These are phyloP conservation scores for Drosophila falleni DNA, from an alignment of 2,888 invertebrate genomes.

Conservation along the genomic window DNA sequence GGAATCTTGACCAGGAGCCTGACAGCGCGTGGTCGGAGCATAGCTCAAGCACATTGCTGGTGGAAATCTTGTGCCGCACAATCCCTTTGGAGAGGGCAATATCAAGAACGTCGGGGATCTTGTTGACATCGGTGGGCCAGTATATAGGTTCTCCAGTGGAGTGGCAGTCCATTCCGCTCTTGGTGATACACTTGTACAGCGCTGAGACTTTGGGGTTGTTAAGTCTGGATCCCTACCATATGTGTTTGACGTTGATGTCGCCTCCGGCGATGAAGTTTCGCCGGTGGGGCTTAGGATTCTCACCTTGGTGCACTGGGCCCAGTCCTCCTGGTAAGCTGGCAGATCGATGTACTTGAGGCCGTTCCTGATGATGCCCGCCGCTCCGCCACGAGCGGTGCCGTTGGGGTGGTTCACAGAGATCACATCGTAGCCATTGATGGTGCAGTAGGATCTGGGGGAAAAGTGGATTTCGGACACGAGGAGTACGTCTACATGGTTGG, in stretches of 20 bases:
- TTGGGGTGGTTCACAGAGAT: background rate
- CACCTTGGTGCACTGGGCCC: background rate
- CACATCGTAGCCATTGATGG: background rate
- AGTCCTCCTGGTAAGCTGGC: background rate
- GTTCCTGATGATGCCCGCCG: background rate
- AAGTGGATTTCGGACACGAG: slow-evolving; percentile 1
- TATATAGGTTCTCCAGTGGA: too few relatives aligned
- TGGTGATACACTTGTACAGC: background rate
- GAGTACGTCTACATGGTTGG: background rate
- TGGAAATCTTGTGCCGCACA: too few relatives aligned
- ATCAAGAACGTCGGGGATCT: too few relatives aligned
- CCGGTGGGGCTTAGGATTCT: background rate
- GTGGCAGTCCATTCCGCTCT: background rate
- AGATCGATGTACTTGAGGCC: background rate
- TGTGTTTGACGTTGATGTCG: background rate
- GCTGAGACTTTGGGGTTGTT: background rate
- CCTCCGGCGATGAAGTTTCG: background rate
- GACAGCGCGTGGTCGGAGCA: too few relatives aligned
- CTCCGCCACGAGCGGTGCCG: background rate
- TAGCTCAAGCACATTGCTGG: too few relatives aligned
- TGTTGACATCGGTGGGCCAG: too few relatives aligned
- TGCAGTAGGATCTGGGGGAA: background rate
- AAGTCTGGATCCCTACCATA: background rate
- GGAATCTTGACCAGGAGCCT: too few relatives aligned
- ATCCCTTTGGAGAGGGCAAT: too few relatives aligned